Base-by-base conservation (phyloP, 2,888 invertebrate genomes). In the Argyresthia albistria region DNA sequence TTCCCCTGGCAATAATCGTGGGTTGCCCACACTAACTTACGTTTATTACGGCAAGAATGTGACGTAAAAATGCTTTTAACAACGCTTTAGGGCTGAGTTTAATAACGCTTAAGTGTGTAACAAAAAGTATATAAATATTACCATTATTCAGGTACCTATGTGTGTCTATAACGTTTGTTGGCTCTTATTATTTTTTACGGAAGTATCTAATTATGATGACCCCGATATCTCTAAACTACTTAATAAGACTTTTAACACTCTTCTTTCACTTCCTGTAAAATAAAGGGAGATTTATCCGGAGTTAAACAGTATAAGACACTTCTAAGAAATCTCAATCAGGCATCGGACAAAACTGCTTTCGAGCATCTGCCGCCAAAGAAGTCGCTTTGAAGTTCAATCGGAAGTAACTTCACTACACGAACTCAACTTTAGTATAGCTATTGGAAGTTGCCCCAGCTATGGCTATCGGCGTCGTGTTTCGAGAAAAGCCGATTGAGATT, bases 61-160 rank as follows among this genome's bases (percentile, higher is more conserved):
- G 47, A 47, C 47, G 47, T 47, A 35, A 35, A 47, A 47, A 47
- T 25, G 47, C 47, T 47, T 47, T 45, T 35, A 47, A 47, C 35
- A 12, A 35, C 47, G 25, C 35, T 36, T 47, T 12, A 15, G 11
- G 35, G 35, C 47, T 12, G 25, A 35, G 35, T 47, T 47, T 47
- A 47, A 47, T 47, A 47, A 35, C 35, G 47, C 7, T 47, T 47
- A 47, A 47, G 47, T 12, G 35, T 35, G 11, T 35, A 12, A 35
- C 25, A 35, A 47, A 46, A 47, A 47, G 35, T 47, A 35, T 25
- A 12, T 8, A 25, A 35, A 35, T 36, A 47, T 35, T 47, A 35
- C 25, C 35, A 11, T 35, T 35, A 47, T 47, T 47, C 7, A 12
- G 35, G 25, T 2, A 25, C 6, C 3, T 25, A n/a, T n/a, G n/a